Conservation (phyloP, 64 coral and sea anemone species). For the Pocillopora verrucosa region DNA sequence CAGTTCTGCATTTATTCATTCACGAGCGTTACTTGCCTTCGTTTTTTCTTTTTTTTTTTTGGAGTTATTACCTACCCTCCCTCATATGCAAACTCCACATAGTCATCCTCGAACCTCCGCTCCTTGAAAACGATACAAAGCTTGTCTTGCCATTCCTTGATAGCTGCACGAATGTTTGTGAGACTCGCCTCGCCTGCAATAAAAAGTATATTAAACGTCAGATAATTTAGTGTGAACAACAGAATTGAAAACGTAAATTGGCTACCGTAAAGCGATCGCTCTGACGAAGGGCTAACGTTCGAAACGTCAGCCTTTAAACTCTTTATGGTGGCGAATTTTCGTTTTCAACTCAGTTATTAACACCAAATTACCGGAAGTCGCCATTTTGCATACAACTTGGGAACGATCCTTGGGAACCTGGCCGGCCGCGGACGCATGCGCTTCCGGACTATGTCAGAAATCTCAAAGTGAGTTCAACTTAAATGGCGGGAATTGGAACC, state of each 20-base stretch:
- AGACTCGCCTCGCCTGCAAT: neutral
- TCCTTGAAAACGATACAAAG: conserved; percentile 62
- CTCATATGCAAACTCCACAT: conserved; percentile 74
- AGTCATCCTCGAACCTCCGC: conserved; percentile 45
- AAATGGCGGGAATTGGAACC: too few relatives aligned
- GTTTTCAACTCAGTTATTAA: too few relatives aligned
- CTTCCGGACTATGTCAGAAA: too few relatives aligned
- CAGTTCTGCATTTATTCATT: neutral
- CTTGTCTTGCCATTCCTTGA: conserved; percentile 73
- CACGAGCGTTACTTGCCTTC: neutral
- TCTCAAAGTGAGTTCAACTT: too few relatives aligned
- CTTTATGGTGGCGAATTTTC: neutral
- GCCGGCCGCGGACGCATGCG: too few relatives aligned
- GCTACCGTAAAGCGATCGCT: too few relatives aligned
- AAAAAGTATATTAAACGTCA: neutral
- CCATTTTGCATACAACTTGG: too few relatives aligned
- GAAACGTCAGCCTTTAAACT: too few relatives aligned
- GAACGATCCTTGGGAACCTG: too few relatives aligned
- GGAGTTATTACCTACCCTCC: conserved; percentile 53
- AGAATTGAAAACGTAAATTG: too few relatives aligned
- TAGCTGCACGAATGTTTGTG: conserved; percentile 51
- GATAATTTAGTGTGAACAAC: neutral
- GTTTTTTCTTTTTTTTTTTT: neutral
- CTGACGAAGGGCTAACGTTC: too few relatives aligned
- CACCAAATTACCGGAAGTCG: too few relatives aligned